Percentiles rank a stretch among this genome's conserved stretches.
Evolutionary conservation across 2,113 vertebrate species (phyloP).

Genomic region (Glaucomys volans): DNA sequence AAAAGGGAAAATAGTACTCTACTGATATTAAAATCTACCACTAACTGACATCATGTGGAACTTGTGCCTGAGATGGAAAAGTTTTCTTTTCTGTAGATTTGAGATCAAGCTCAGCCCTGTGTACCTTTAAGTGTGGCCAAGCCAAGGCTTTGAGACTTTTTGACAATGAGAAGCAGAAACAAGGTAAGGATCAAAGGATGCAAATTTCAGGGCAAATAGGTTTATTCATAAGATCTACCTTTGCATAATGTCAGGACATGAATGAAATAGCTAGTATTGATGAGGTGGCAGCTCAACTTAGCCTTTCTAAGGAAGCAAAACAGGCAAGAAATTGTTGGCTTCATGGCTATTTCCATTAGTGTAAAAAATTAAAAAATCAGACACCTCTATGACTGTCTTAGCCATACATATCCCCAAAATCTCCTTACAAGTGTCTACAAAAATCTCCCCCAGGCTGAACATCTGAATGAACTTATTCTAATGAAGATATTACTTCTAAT

Average conservation of each 20-base stretch:
- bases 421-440: constrained; percentile 5
- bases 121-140: constrained; percentile 19
- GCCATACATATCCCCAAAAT: neutral
- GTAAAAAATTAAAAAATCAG: neutral
- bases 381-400: neutral
- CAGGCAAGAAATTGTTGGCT: constrained; percentile 38
- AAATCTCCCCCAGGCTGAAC: constrained; percentile 6
- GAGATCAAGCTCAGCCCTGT: neutral
- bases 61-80: neutral
- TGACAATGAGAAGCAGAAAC: neutral
- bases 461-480: constrained; percentile 9
- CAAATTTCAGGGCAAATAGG: constrained; percentile 50
- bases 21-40: neutral
- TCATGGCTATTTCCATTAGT: neutral
- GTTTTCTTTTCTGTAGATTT: neutral
- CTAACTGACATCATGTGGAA: constrained; percentile 23
- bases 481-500: neutral
- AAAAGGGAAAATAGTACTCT: constrained; percentile 35
- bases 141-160: constrained; percentile 21
- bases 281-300: neutral
- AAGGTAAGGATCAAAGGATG: constrained; percentile 43
- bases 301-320: constrained; percentile 9
- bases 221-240: neutral
- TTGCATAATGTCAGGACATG: constrained; percentile 1
- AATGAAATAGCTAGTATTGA: neutral